phyloP scores from a whole-genome alignment of 2,888 invertebrate species.

The Leptarthrus brevirostris region DNA sequence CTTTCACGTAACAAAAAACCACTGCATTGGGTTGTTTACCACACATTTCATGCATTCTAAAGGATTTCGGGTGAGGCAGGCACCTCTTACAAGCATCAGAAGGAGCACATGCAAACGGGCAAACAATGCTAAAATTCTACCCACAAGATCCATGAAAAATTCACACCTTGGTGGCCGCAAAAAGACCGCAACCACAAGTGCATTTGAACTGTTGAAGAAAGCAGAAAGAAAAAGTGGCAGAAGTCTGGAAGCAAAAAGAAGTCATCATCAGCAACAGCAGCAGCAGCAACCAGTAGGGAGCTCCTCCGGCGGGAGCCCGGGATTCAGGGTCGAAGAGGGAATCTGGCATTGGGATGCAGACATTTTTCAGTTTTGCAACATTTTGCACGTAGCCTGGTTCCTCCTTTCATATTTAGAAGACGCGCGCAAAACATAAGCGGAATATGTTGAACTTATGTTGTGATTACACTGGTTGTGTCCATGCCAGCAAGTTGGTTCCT shows the following conservation, averaged over 20 bases:
- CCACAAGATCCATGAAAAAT: slow-evolving; percentile 45
- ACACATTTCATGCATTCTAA: slow-evolving; percentile 47
- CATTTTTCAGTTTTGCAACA: slow-evolving; percentile 46
- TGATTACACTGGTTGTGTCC: slow-evolving; percentile 43
- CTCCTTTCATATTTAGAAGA: slow-evolving; percentile 41
- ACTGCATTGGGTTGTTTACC: slow-evolving; percentile 48
- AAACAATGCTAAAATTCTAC: slow-evolving; percentile 12
- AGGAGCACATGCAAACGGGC: slow-evolving; percentile 1
- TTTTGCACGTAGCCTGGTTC: slow-evolving; percentile 34
- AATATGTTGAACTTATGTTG: slow-evolving; percentile 43
- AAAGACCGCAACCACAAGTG: slow-evolving; percentile 31
- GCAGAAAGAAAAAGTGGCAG: slow-evolving; percentile 39
- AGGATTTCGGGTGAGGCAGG: neutral
- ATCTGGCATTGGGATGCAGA: slow-evolving; percentile 26
- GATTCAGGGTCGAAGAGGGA: neutral
- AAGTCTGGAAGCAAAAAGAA: slow-evolving; percentile 42
- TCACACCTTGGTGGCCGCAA: slow-evolving; percentile 45
- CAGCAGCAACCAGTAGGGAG: neutral
- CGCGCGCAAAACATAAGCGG: slow-evolving; percentile 44
- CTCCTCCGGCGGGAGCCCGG: neutral
- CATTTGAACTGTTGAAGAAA: slow-evolving; percentile 38
- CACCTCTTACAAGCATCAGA: neutral
- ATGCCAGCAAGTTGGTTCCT: slow-evolving; percentile 23
- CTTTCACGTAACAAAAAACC: slow-evolving; percentile 47
- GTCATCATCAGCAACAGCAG: slow-evolving; percentile 2